These are phyloP conservation scores for Centrocercus urophasianus DNA, from an alignment of 2,113 vertebrate genomes.

Conservation along the genomic window DNA sequence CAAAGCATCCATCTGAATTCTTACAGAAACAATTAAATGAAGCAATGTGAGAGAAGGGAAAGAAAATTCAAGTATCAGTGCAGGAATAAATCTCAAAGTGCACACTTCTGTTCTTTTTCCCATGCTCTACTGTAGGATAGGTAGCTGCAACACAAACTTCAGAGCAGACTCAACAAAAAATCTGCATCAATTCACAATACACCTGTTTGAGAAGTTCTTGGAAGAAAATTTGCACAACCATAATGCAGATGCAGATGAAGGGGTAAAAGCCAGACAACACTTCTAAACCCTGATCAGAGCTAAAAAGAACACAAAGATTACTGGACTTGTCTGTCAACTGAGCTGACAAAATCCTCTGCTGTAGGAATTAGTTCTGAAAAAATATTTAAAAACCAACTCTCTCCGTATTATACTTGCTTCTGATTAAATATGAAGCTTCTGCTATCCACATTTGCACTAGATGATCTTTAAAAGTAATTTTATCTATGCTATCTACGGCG, in stretches of 20 bases:
- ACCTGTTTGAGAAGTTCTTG: not conserved
- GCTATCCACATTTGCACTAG: not conserved
- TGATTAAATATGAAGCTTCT: not conserved
- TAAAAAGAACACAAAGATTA: not conserved
- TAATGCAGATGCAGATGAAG: not conserved
- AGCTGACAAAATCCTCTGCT: not conserved
- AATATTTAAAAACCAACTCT: not conserved
- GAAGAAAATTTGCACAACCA: not conserved
- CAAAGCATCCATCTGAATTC: not conserved
- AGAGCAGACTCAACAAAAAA: not conserved
- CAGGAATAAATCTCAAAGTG: not conserved
- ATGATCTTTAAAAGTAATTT: not conserved
- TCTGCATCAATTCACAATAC: rapidly evolving
- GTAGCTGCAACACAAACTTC: not conserved
- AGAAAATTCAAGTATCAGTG: not conserved
- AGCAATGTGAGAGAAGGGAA: not conserved
- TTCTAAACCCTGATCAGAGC: not conserved
- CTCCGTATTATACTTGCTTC: not conserved
- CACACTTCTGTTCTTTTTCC: not conserved
- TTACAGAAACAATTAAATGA: not conserved
- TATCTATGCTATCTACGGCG: not conserved
- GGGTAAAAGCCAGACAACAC: not conserved
- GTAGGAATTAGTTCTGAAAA: not conserved
- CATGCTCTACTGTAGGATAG: not conserved
- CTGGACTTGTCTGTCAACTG: not conserved